These are phyloP conservation scores for Macrocentrus cingulum DNA, from an alignment of 1,140 invertebrate genomes.

Conservation along the genomic window DNA sequence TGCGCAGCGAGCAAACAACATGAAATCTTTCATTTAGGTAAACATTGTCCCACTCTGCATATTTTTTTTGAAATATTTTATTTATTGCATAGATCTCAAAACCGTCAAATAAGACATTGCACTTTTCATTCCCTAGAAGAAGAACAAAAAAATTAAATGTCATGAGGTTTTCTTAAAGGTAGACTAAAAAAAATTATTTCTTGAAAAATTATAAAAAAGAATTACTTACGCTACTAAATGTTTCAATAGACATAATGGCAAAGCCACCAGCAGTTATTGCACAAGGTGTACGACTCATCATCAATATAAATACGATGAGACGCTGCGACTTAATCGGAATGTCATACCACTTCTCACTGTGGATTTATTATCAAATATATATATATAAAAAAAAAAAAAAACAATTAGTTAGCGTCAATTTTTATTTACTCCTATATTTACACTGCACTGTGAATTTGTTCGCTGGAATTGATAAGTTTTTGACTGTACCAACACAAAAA, in stretches of 20 bases:
- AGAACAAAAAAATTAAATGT: neutral
- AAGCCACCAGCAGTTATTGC: slow-evolving; percentile 8
- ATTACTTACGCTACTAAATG: slow-evolving; percentile 5
- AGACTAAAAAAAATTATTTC: neutral
- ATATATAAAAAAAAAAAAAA: neutral
- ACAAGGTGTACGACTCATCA: neutral
- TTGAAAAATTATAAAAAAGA: too few species aligned
- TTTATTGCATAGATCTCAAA: slow-evolving; percentile 3
- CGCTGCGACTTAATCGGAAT: neutral
- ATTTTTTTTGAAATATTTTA: too few species aligned
- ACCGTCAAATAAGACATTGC: slow-evolving; percentile 6
- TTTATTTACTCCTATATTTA: slow-evolving; percentile 3
- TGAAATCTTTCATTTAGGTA: neutral
- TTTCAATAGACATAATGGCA: slow-evolving; percentile 18
- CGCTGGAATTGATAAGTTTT: slow-evolving; percentile 18
- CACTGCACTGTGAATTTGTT: neutral
- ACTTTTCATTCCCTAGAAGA: slow-evolving; percentile 1
- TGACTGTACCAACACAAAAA: slow-evolving; percentile 21
- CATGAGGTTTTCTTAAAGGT: neutral
- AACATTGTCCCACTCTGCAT: too few species aligned
- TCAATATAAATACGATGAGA: neutral
- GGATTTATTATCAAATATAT: neutral
- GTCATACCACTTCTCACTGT: slow-evolving; percentile 2
- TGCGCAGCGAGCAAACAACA: too few species aligned
- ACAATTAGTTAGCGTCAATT: neutral